These are phyloP conservation scores for Carduelis carduelis DNA, from an alignment of 2,797 vertebrate species.

Conservation along the genomic window DNA sequence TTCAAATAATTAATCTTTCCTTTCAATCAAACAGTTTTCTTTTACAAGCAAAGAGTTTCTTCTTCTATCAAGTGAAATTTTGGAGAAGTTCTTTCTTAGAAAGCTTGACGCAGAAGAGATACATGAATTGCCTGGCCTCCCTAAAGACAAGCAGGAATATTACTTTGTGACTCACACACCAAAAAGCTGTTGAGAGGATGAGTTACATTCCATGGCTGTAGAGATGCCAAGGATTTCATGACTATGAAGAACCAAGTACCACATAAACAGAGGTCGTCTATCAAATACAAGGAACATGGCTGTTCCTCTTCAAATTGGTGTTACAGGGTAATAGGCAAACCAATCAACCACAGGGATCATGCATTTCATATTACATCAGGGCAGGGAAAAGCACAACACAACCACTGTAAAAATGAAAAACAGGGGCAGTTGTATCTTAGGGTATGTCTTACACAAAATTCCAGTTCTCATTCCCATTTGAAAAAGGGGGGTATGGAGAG, in stretches of 20 bases:
- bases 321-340: background rate
- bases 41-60: background rate
- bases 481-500: accelerated
- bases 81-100: background rate
- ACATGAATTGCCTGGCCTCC: background rate
- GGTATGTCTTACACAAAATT: background rate
- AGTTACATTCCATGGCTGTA: background rate
- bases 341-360: accelerated
- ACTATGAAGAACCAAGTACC: background rate
- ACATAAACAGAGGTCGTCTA: background rate
- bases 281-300: background rate
- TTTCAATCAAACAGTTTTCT: background rate
- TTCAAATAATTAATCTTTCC: background rate
- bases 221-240: background rate
- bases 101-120: background rate
- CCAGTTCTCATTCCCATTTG: background rate
- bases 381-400: background rate
- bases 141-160: background rate
- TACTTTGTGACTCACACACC: background rate
- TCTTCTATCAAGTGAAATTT: background rate
- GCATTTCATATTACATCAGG: background rate
- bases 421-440: background rate
- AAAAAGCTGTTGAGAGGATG: background rate
- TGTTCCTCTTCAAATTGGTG: background rate
- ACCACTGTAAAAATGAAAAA: background rate